Base-by-base conservation (phyloP, 2,888 invertebrate species). In the Spodoptera picta region DNA sequence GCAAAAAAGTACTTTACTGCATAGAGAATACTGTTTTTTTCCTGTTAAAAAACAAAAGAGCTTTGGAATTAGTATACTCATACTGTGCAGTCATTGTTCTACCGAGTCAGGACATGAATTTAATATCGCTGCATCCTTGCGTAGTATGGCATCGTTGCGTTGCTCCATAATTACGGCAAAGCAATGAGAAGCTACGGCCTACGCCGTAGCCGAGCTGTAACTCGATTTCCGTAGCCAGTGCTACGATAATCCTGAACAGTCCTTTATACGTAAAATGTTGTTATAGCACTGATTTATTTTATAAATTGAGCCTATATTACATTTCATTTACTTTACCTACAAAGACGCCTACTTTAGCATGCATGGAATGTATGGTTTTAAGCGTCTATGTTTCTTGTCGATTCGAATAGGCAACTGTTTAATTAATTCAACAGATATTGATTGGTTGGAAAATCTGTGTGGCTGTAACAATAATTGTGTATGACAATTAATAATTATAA, bases 51-150 rank as follows among this genome's bases (percentile, higher is more conserved):
- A 70, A 70, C 55, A 70, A 75, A 24, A 75, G 64, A 43, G 45
- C 52, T 52, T 23, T 56, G 48, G 62, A 62, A 69, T 75, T 62
- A 71, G 45, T n/a, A 71, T 51, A 43, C 36, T 48, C 64, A 62
- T 49, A 62, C 47, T 11, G 41, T 19, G 63, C 46, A 75, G 54
- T 75, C 45, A 69, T 69, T 75, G 71, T 75, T 69, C 48, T 56
- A 36, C 45, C 42, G 10, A 46, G 53, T 23, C 36, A 55, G 46
- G 55, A 70, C 71, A 70, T 69, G 71, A 69, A 69, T 69, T 69
- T 69, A 69, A 69, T 69, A 70, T 75, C 47, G 48, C 63, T 31
- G 58, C 45, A 47, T 42, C 14, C 9, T 19, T 53, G 36, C 36
- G 36, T 75, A 47, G 54, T 61, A 70, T 9, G 71, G 55, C 70